Conservation (phyloP, 2,888 invertebrate species). For the Archaeoteleia sp. region DNA sequence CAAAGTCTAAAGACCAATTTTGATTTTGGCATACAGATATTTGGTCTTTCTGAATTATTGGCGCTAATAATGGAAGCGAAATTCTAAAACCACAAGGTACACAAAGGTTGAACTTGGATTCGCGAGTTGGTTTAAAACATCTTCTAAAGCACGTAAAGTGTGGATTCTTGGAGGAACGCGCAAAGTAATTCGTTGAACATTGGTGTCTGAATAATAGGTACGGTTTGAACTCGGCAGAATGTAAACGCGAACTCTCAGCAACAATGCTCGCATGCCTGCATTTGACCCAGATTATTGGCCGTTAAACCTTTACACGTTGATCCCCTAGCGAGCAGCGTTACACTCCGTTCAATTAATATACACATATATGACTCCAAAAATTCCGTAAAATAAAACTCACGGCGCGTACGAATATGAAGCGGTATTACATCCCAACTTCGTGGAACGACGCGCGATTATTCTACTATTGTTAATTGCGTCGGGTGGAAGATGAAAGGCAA, state of each 20-base stretch:
- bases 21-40: too few species aligned
- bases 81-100: too few species aligned
- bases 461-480: conserved; percentile 1
- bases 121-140: too few species aligned
- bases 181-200: conserved; percentile 7
- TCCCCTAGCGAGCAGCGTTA: conserved; percentile 2
- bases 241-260: conserved; percentile 24
- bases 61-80: too few species aligned
- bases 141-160: conserved; percentile 30
- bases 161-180: conserved; percentile 30
- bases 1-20: too few species aligned
- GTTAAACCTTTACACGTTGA: conserved; percentile 17
- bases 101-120: too few species aligned
- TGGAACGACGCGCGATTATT: background rate
- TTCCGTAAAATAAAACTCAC: background rate
- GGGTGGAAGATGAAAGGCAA: too few species aligned
- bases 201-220: conserved; percentile 25
- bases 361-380: background rate
- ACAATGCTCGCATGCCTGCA: conserved; percentile 25
- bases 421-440: background rate
- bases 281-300: conserved; percentile 32
- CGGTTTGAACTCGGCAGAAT: conserved; percentile 11
- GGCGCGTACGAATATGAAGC: background rate
- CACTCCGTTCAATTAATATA: conserved; percentile 1
- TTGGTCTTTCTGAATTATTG: too few species aligned